Percentiles rank a stretch among this genome's conserved stretches.
phyloP scores from a whole-genome alignment of 2,113 vertebrate species.

The Crotalus horridus region DNA sequence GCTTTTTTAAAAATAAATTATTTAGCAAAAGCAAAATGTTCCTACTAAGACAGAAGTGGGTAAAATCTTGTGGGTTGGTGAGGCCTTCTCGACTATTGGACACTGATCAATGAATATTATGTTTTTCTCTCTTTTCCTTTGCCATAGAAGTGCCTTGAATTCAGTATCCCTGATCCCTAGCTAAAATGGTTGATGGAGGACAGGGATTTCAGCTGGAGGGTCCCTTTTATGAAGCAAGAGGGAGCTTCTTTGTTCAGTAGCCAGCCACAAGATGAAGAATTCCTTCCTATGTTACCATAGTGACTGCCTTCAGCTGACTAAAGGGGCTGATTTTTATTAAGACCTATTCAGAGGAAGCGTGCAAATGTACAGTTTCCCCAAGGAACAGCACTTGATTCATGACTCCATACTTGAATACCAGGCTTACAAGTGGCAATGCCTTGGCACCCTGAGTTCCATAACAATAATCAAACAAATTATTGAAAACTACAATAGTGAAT shows the following conservation, averaged over 20 bases:
- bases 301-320: slow-evolving; percentile 31
- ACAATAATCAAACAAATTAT: background rate
- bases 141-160: background rate
- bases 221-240: slow-evolving; percentile 23
- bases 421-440: background rate
- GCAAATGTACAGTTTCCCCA: background rate
- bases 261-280: background rate
- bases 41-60: background rate
- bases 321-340: background rate
- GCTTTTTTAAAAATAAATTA: background rate
- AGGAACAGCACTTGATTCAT: background rate
- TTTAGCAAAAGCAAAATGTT: background rate
- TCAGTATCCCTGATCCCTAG: background rate
- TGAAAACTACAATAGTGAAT: background rate
- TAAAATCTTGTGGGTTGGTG: background rate
- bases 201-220: background rate
- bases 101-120: background rate
- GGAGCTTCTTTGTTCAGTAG: slow-evolving; percentile 25
- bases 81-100: background rate
- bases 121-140: background rate
- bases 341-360: background rate
- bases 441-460: background rate
- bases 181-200: background rate
- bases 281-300: slow-evolving; percentile 62
- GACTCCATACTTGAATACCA: background rate